These are phyloP conservation scores for Guaruba guarouba DNA, from an alignment of 2,113 vertebrate species.

Conservation along the genomic window DNA sequence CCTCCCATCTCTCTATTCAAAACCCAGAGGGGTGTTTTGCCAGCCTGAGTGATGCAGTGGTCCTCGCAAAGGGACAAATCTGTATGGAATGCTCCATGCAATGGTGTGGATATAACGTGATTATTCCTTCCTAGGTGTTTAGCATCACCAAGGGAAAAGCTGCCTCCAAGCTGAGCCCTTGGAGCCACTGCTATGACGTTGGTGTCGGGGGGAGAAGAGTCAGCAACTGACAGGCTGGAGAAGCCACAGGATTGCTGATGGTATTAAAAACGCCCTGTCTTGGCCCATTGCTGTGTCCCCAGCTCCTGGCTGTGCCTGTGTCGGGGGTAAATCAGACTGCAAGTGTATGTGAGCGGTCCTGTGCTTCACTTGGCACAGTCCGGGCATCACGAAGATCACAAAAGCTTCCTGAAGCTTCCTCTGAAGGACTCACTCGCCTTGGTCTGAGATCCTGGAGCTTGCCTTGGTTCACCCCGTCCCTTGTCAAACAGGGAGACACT, in stretches of 20 bases:
- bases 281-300: neutral
- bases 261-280: neutral
- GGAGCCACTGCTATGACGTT: accelerated
- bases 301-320: neutral
- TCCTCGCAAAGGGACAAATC: neutral
- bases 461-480: neutral
- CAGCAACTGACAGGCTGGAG: neutral
- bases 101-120: neutral
- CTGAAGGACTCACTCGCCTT: neutral
- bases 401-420: neutral
- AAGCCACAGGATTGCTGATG: neutral
- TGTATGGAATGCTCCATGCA: neutral
- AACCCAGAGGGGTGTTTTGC: neutral
- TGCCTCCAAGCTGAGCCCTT: neutral
- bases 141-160: slow-evolving; percentile 6
- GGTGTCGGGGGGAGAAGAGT: neutral
- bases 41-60: neutral
- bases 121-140: slow-evolving; percentile 27
- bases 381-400: neutral
- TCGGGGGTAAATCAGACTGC: neutral
- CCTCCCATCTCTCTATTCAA: accelerated
- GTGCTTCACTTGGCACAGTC: neutral
- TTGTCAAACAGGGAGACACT: neutral
- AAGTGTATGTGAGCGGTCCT: neutral
- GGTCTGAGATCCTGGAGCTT: neutral